Conservation (phyloP, 2,113 vertebrate genomes). For the Glaucomys volans region DNA sequence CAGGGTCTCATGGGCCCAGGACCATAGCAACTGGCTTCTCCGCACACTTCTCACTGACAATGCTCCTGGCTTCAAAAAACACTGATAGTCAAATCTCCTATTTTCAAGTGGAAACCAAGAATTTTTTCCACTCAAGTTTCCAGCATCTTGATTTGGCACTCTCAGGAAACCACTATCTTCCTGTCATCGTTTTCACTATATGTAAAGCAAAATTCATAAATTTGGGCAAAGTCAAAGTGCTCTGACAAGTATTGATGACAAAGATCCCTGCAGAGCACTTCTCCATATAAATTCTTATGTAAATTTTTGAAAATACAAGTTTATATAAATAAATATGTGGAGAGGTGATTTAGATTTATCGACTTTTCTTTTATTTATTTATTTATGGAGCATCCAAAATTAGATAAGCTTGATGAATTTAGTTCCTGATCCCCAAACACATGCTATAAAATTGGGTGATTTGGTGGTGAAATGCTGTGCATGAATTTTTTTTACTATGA, state of each 20-base stretch:
- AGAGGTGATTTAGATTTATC: slow-evolving; percentile 65
- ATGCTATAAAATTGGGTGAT: slow-evolving; percentile 55
- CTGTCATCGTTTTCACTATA: slow-evolving; percentile 6
- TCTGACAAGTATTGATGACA: slow-evolving; percentile 63
- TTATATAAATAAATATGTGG: slow-evolving; percentile 66
- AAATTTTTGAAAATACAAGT: slow-evolving; percentile 63
- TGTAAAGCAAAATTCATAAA: slow-evolving; percentile 71
- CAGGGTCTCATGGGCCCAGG: background rate
- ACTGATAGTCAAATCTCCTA: background rate
- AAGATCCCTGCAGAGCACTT: slow-evolving; percentile 37
- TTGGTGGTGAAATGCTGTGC: background rate
- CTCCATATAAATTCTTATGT: slow-evolving; percentile 61
- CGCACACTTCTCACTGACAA: background rate
- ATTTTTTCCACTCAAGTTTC: background rate
- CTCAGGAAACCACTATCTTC: slow-evolving; percentile 47
- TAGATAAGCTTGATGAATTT: slow-evolving; percentile 70
- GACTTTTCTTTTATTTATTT: slow-evolving; percentile 65
- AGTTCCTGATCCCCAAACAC: slow-evolving; percentile 1
- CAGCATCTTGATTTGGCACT: slow-evolving; percentile 47
- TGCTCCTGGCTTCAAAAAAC: background rate
- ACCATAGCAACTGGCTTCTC: background rate
- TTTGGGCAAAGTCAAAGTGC: slow-evolving; percentile 44
- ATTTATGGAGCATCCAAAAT: slow-evolving; percentile 70
- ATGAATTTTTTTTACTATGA: slow-evolving; percentile 45
- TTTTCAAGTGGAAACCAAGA: slow-evolving; percentile 16